Percentiles rank a stretch among this genome's conserved stretches.
Evolutionary conservation across 2,113 vertebrate genomes (phyloP).

Genomic region (Nannobrachium achirus): DNA sequence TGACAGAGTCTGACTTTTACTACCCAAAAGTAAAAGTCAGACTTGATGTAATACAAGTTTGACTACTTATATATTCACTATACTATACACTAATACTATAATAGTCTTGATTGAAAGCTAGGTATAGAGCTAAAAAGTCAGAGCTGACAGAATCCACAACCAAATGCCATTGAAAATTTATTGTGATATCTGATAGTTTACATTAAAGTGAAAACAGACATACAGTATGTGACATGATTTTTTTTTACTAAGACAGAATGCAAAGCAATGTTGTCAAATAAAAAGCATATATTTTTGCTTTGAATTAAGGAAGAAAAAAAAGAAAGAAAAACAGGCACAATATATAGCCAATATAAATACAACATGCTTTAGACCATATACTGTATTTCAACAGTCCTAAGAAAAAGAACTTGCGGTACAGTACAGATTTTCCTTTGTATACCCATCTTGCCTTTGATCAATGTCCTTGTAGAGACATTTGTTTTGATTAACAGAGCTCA

Average conservation of each 20-base stretch:
- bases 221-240: constrained; percentile 82
- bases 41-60: too few species aligned
- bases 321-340: constrained; percentile 83
- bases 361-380: constrained; percentile 83
- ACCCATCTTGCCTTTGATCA: constrained; percentile 53
- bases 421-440: constrained; percentile 65
- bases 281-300: constrained; percentile 72
- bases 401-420: constrained; percentile 70
- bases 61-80: too few species aligned
- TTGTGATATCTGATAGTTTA: constrained; percentile 91
- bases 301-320: constrained; percentile 68
- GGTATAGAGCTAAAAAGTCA: background rate
- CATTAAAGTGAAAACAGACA: constrained; percentile 92
- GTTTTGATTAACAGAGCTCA: constrained; percentile 53
- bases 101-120: too few species aligned
- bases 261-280: constrained; percentile 86
- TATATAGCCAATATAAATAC: constrained; percentile 81
- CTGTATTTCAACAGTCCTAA: constrained; percentile 78
- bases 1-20: too few species aligned
- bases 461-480: constrained; percentile 44
- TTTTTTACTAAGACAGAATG: constrained; percentile 86
- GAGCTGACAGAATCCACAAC: background rate
- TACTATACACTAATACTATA: too few species aligned
- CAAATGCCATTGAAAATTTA: constrained; percentile 88
- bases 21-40: too few species aligned